Evolutionary conservation across 2,113 vertebrate genomes (phyloP).

Genomic region (Sorex araneus): DNA sequence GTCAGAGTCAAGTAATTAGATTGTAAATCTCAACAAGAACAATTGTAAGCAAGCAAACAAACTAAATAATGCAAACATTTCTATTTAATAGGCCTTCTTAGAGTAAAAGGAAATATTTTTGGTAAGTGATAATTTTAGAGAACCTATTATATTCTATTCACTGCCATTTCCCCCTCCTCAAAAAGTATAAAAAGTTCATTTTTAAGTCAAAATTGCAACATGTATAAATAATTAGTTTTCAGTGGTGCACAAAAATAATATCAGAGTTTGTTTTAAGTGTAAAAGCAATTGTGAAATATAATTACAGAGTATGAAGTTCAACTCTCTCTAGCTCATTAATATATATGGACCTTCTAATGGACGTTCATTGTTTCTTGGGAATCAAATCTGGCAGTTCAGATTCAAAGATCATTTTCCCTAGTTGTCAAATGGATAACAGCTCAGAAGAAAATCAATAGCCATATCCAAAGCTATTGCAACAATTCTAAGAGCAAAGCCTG

Average conservation of each 20-base stretch:
- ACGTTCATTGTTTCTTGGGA: slow-evolving; percentile 67
- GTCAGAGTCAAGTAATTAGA: slow-evolving; percentile 75
- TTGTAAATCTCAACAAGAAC: slow-evolving; percentile 76
- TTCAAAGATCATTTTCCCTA: slow-evolving; percentile 55
- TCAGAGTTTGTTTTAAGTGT: slow-evolving; percentile 80
- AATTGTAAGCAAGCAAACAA: slow-evolving; percentile 78
- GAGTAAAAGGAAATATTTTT: slow-evolving; percentile 84
- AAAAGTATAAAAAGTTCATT: slow-evolving; percentile 78
- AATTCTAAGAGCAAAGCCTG: slow-evolving; percentile 8
- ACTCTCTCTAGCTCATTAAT: slow-evolving; percentile 75
- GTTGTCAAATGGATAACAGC: slow-evolving; percentile 69
- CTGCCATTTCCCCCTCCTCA: slow-evolving; percentile 67
- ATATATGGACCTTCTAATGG: slow-evolving; percentile 72
- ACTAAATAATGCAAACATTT: slow-evolving; percentile 79
- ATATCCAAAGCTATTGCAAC: slow-evolving; percentile 50
- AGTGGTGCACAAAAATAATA: slow-evolving; percentile 80
- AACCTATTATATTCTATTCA: slow-evolving; percentile 76
- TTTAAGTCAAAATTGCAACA: slow-evolving; percentile 83
- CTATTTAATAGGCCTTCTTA: slow-evolving; percentile 66
- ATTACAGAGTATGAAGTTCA: slow-evolving; percentile 76
- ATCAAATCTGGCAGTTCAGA: slow-evolving; percentile 77
- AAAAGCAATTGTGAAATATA: slow-evolving; percentile 79
- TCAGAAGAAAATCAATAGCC: slow-evolving; percentile 64
- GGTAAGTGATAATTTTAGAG: slow-evolving; percentile 83
- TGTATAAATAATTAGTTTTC: slow-evolving; percentile 84